Base-by-base conservation (phyloP, 2,113 vertebrate species). In the Protobothrops mucrosquamatus region DNA sequence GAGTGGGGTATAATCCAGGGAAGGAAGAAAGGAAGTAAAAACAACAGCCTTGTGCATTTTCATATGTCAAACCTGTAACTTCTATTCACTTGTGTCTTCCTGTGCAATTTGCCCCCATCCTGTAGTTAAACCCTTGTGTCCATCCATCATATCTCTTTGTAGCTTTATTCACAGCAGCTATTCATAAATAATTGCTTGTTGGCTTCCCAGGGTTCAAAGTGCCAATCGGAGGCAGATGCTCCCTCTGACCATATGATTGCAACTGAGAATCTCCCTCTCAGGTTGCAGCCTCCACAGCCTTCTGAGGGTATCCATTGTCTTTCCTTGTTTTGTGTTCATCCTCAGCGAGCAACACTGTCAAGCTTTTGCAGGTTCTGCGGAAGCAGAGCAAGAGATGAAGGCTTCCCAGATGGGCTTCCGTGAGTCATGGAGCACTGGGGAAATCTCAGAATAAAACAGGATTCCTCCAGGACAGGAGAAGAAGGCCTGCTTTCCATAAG, bases 341-440 rank as follows among this genome's bases (percentile, higher is more conserved):
- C 86, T 94, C 98, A 99, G 98, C 97, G 97, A 98, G 98, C 97
- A 98, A 98, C 97, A 98, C 98, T 97, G 95, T 87, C 26, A 97
- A 98, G 81, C 88, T 29, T 46, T 96, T 97, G 97, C 96, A 94
- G n/a, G 91, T 95, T 94, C 95, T 95, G 85, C 92, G 89, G 95
- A 95, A 98, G 95, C 97, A 97, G 94, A 74, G n/a, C 64, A 74
- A 74, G 18, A 81, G 69, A 20, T 3, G 69, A 97, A 96, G 85
- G 96, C 95, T 96, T 97, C 96, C 2, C 1, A 39, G 34, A 93
- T 94, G 91, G 95, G 97, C 91, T 96, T 94, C 94, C 97, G 96
- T 94, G 91, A 95, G 92, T 93, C 94, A 39, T 92, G 81, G 92
- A 92, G 96, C 95, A 95, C 95, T 95, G 94, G 96, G 92, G 95